A percentile compares a stretch with the other conserved stretches of the same genome.
phyloP scores from a whole-genome alignment of 1,140 invertebrate genomes.

The Aphis craccivora region DNA sequence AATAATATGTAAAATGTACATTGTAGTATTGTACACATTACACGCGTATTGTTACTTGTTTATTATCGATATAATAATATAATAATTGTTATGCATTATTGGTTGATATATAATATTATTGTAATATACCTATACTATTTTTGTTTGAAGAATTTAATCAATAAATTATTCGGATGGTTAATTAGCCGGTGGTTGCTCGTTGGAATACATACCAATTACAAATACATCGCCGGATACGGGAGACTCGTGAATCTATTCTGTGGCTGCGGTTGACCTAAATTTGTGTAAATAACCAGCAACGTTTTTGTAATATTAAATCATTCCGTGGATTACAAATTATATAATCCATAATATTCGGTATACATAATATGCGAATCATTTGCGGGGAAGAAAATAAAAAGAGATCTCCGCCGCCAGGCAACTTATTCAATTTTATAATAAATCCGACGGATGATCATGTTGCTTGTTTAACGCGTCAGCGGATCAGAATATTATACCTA shows the following conservation, averaged over 20 bases:
- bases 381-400: background rate
- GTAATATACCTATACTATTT: background rate
- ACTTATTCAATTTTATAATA: background rate
- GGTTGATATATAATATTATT: background rate
- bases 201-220: background rate
- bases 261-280: background rate
- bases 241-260: background rate
- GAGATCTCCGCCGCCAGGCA: background rate
- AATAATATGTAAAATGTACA: background rate
- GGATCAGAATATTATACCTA: background rate
- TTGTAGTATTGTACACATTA: background rate
- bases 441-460: background rate
- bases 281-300: background rate
- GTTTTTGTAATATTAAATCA: background rate
- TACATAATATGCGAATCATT: background rate
- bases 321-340: background rate
- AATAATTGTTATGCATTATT: background rate
- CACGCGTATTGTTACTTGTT: background rate
- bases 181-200: background rate
- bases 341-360: background rate
- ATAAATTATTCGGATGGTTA: constrained; percentile 23
- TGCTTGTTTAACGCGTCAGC: background rate
- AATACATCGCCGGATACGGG: background rate
- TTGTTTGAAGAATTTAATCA: background rate
- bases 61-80: background rate